Evolutionary conservation across 1,140 invertebrate genomes (phyloP).

Genomic region (Campodea augens): DNA sequence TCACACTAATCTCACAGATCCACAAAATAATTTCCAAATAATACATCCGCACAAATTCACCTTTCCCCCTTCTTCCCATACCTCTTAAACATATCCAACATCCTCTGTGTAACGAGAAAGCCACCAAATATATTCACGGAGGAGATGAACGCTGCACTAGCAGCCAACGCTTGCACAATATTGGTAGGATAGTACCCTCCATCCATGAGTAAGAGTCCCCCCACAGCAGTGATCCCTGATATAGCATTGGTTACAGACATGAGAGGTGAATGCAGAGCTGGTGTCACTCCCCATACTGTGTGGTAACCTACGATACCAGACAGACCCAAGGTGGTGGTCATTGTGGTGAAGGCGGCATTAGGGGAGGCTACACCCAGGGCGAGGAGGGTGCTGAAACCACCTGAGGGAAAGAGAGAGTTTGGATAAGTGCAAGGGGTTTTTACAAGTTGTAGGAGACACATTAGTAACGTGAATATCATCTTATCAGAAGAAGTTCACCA

Average conservation of each 20-base stretch:
- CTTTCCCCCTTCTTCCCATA: too few species aligned
- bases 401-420: constrained; percentile 13
- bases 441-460: too few species aligned
- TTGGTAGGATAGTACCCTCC: constrained; percentile 54
- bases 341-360: constrained; percentile 63
- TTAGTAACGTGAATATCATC: too few species aligned
- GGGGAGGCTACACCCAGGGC: constrained; percentile 55
- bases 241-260: constrained; percentile 90
- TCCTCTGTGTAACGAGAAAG: constrained; percentile 72
- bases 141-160: constrained; percentile 64
- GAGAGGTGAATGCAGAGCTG: constrained; percentile 72
- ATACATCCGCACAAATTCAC: neutral
- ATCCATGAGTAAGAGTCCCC: constrained; percentile 60
- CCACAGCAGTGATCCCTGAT: constrained; percentile 76
- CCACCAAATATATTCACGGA: constrained; percentile 83
- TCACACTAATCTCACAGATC: too few species aligned
- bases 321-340: constrained; percentile 67
- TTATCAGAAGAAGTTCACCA: too few species aligned
- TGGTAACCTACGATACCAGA: constrained; percentile 72
- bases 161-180: constrained; percentile 46
- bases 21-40: neutral
- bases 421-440: too few species aligned
- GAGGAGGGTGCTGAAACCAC: constrained; percentile 44
- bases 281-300: constrained; percentile 81
- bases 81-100: constrained; percentile 85